A percentile compares a stretch with the other conserved stretches of the same genome.
Evolutionary conservation across 2,113 vertebrate genomes (phyloP).

Genomic region (Cottus gobio): DNA sequence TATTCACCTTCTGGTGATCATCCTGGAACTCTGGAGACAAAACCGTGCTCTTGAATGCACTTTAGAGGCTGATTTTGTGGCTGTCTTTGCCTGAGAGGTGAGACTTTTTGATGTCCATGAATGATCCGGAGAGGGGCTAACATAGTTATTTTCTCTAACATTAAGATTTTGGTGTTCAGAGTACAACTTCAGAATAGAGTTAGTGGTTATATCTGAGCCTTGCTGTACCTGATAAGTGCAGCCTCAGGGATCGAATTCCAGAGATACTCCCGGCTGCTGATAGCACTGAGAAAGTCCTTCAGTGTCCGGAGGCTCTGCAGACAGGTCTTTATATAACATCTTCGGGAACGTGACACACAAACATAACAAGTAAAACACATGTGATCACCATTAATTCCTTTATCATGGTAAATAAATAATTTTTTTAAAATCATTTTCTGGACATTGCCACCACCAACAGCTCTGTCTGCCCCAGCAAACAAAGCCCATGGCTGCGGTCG

Average conservation of each 20-base stretch:
- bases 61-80: background rate
- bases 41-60: background rate
- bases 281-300: slow-evolving; percentile 7
- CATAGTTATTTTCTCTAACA: background rate
- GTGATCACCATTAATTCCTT: background rate
- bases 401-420: no score
- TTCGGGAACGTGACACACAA: slow-evolving; percentile 1
- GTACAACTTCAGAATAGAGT: background rate
- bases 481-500: no score
- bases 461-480: no score
- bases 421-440: no score
- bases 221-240: slow-evolving; percentile 22
- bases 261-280: background rate
- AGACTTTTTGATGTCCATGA: slow-evolving; percentile 9
- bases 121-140: background rate
- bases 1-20: slow-evolving; percentile 7
- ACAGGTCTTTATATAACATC: slow-evolving; percentile 40
- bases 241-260: slow-evolving; percentile 11
- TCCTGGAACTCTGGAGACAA: background rate
- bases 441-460: no score
- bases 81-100: background rate
- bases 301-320: slow-evolving; percentile 41
- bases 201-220: background rate
- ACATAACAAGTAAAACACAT: background rate
- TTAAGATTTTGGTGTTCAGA: background rate